These are phyloP conservation scores for Petroica traversi DNA, from an alignment of 2,113 vertebrate genomes.

Conservation along the genomic window DNA sequence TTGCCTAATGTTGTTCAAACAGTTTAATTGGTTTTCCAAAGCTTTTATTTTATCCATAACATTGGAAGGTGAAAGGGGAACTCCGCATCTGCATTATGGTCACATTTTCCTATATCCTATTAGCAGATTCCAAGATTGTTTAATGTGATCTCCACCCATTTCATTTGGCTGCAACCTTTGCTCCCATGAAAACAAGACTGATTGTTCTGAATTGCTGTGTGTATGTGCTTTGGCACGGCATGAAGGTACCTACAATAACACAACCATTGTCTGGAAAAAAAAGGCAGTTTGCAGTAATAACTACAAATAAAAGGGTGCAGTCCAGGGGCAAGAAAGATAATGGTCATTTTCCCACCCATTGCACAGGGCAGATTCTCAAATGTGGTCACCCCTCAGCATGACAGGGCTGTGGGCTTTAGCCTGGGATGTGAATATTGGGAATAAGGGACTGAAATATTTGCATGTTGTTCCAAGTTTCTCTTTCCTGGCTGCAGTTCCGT, in stretches of 20 bases:
- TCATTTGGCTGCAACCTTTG: constrained; percentile 77
- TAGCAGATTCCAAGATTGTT: constrained; percentile 79
- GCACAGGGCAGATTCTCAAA: neutral
- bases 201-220: constrained; percentile 74
- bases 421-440: neutral
- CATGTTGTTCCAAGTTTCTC: constrained; percentile 27
- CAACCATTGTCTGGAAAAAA: constrained; percentile 72
- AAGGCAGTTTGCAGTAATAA: constrained; percentile 64
- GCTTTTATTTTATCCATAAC: constrained; percentile 46
- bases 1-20: constrained; percentile 46
- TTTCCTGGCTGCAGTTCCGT: neutral
- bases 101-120: constrained; percentile 81
- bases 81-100: constrained; percentile 66
- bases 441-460: constrained; percentile 25
- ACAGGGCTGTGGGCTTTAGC: neutral
- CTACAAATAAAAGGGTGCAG: constrained; percentile 69
- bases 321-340: constrained; percentile 53
- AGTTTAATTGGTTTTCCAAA: constrained; percentile 59
- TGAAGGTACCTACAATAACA: constrained; percentile 72
- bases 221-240: constrained; percentile 78
- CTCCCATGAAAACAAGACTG: constrained; percentile 75
- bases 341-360: constrained; percentile 25
- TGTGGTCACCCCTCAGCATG: neutral
- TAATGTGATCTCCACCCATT: constrained; percentile 77
- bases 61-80: constrained; percentile 67